These are phyloP conservation scores for Cercocebus atys DNA, from an alignment of 2,113 vertebrate species.

Conservation along the genomic window DNA sequence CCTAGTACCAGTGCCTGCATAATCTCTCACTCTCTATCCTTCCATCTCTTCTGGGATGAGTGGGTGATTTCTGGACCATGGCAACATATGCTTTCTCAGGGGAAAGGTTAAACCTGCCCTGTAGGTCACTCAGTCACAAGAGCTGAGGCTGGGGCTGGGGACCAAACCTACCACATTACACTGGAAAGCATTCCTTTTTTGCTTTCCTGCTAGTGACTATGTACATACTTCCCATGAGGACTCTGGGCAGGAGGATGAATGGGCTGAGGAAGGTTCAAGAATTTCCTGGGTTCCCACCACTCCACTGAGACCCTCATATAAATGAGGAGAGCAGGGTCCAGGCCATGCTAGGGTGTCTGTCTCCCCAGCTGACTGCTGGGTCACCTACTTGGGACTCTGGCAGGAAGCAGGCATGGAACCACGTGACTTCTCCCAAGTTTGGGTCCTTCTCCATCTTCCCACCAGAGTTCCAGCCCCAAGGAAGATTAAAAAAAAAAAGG, in stretches of 20 bases:
- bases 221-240: not conserved
- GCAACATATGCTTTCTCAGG: not conserved
- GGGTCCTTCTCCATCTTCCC: not conserved
- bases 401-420: not conserved
- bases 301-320: rapidly evolving
- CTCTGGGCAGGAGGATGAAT: not conserved
- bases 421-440: not conserved
- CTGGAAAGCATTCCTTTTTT: not conserved
- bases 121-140: not conserved
- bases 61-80: not conserved
- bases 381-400: not conserved
- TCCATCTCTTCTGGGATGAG: not conserved
- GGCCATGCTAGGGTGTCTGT: not conserved
- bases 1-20: not conserved
- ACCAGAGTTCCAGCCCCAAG: slow-evolving; percentile 17
- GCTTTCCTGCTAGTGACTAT: not conserved
- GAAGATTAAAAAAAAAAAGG: not conserved
- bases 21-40: not conserved
- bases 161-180: not conserved
- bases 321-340: not conserved
- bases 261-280: not conserved
- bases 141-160: not conserved
- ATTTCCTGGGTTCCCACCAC: not conserved
- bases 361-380: not conserved
- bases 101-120: not conserved